Evolutionary conservation across 2,888 invertebrate genomes (phyloP).

Genomic region (Athalia cordata): DNA sequence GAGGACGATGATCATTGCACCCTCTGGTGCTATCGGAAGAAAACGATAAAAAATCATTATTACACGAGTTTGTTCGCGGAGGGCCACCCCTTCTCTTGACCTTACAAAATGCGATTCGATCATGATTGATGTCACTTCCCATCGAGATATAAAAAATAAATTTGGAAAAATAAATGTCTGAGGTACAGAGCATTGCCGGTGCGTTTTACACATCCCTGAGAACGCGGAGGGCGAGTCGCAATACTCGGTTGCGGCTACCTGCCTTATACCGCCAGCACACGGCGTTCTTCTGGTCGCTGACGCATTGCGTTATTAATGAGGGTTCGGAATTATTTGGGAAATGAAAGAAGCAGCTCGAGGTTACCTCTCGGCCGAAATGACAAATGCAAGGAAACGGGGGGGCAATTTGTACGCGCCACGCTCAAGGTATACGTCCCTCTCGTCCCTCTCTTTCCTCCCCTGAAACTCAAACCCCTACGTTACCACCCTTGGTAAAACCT

Average conservation of each 20-base stretch:
- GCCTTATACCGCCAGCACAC: slow-evolving; percentile 51
- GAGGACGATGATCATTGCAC: slow-evolving; percentile 42
- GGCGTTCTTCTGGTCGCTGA: slow-evolving; percentile 59
- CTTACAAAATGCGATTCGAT: too few species aligned
- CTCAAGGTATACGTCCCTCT: slow-evolving; percentile 47
- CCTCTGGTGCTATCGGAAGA: too few species aligned
- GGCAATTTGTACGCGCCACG: slow-evolving; percentile 68
- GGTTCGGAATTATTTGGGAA: slow-evolving; percentile 69
- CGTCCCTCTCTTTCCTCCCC: slow-evolving; percentile 25
- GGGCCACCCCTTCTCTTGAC: too few species aligned
- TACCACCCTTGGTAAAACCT: background rate
- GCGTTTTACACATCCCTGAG: background rate
- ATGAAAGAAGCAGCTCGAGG: slow-evolving; percentile 61
- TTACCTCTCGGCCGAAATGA: slow-evolving; percentile 63
- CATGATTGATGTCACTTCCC: too few species aligned
- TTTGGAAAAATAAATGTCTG: too few species aligned
- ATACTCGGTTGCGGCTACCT: slow-evolving; percentile 51
- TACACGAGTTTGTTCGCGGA: too few species aligned
- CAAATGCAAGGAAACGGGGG: slow-evolving; percentile 68
- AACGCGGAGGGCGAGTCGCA: background rate
- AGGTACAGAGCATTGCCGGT: too few species aligned
- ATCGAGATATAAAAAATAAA: too few species aligned
- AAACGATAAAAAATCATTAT: too few species aligned
- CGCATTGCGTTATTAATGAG: slow-evolving; percentile 70
- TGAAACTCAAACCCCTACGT: slow-evolving; percentile 12